These are phyloP conservation scores for Sakesphorus luctuosus DNA, from an alignment of 2,113 vertebrate genomes.

Conservation along the genomic window DNA sequence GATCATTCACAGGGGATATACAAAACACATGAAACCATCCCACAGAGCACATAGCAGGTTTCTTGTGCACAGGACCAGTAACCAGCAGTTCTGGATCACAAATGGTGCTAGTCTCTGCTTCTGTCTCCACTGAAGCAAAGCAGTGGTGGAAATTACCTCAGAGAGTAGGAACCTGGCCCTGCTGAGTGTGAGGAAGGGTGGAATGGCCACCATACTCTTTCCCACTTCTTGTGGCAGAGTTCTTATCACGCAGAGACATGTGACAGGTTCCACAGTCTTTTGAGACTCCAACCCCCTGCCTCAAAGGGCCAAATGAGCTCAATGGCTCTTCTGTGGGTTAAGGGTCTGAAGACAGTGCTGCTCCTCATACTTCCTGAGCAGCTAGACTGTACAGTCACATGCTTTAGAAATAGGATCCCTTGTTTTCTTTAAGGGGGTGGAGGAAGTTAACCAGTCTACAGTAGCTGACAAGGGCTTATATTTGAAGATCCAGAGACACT, in stretches of 20 bases:
- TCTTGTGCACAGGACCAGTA: neutral
- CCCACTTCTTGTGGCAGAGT: neutral
- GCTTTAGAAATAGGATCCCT: neutral
- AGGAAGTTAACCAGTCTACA: neutral
- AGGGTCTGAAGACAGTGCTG: neutral
- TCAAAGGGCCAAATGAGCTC: neutral
- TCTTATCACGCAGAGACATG: neutral
- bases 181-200: neutral
- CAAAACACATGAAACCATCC: neutral
- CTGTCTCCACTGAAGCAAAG: neutral
- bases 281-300: neutral
- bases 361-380: neutral
- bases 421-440: neutral
- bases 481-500: neutral
- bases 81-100: neutral
- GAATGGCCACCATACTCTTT: neutral
- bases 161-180: neutral
- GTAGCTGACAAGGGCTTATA: neutral
- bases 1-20: fast-evolving
- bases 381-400: fast-evolving
- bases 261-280: neutral
- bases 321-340: neutral
- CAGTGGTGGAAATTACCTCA: neutral
- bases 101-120: neutral
- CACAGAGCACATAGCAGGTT: neutral